A percentile compares a stretch with the other conserved stretches of the same genome.
These are phyloP conservation scores for Calycopis cecrops DNA, from an alignment of 1,140 invertebrate species.

Conservation along the genomic window DNA sequence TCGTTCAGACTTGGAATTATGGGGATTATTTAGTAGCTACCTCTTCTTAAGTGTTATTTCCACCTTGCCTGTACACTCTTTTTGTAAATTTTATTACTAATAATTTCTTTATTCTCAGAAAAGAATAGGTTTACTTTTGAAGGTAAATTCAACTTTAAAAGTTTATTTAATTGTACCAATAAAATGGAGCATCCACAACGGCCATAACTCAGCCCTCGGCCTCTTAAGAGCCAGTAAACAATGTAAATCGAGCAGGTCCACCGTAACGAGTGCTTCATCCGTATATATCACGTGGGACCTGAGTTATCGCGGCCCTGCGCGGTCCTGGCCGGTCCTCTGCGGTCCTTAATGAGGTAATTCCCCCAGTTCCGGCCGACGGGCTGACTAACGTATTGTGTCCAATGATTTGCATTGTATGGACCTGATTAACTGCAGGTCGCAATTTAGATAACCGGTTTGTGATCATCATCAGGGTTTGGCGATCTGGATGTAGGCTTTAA, in stretches of 20 bases:
- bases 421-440: constrained; percentile 6
- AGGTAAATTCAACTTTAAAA: too few relatives aligned
- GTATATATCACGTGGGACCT: constrained; percentile 5
- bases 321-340: background rate
- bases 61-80: too few relatives aligned
- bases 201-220: background rate
- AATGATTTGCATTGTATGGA: constrained; percentile 24
- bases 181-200: too few relatives aligned
- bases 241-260: background rate
- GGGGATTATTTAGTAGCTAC: too few relatives aligned
- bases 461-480: too few relatives aligned
- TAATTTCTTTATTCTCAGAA: too few relatives aligned
- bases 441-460: too few relatives aligned
- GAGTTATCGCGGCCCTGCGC: constrained; percentile 9
- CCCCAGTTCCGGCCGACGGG: constrained; percentile 15
- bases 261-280: background rate
- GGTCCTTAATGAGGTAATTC: constrained; percentile 20
- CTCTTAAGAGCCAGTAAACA: background rate
- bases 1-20: too few relatives aligned
- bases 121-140: too few relatives aligned
- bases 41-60: too few relatives aligned
- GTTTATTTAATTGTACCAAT: too few relatives aligned
- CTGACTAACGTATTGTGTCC: constrained; percentile 20
- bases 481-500: background rate
- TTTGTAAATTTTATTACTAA: too few relatives aligned